Evolutionary conservation across 2,797 vertebrate species (phyloP).

Genomic region (Sciaenops ocellatus): DNA sequence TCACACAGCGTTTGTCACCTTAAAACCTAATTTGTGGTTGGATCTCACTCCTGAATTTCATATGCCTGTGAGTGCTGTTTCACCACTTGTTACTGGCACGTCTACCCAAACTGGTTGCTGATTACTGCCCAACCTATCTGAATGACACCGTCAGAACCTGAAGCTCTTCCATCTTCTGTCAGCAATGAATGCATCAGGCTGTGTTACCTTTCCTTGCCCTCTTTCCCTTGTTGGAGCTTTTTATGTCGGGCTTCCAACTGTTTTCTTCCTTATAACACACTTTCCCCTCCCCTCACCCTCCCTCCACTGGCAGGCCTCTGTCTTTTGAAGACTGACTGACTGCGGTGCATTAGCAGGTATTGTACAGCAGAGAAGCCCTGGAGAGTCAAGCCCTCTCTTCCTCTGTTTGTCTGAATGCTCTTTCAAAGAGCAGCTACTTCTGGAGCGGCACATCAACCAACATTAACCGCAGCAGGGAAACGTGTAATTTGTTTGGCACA

Average conservation of each 20-base stretch:
- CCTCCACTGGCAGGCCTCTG: slow-evolving; percentile 59
- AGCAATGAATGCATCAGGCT: slow-evolving; percentile 56
- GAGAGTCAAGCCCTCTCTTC: slow-evolving; percentile 67
- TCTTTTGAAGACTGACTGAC: slow-evolving; percentile 77
- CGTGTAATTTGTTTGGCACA: slow-evolving; percentile 42
- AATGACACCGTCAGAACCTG: slow-evolving; percentile 48
- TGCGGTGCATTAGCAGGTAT: slow-evolving; percentile 76
- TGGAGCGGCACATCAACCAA: slow-evolving; percentile 57
- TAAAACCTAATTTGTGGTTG: slow-evolving; percentile 52
- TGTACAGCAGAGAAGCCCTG: slow-evolving; percentile 52
- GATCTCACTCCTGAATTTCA: slow-evolving; percentile 48
- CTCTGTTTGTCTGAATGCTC: slow-evolving; percentile 68
- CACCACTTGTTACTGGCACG: slow-evolving; percentile 53
- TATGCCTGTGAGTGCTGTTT: slow-evolving; percentile 49
- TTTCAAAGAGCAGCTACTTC: slow-evolving; percentile 69
- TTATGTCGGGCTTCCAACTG: slow-evolving; percentile 57
- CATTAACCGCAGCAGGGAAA: slow-evolving; percentile 62
- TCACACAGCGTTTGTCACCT: slow-evolving; percentile 27
- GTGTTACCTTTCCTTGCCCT: slow-evolving; percentile 62
- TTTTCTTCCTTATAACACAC: slow-evolving; percentile 46
- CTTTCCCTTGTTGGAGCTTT: slow-evolving; percentile 55
- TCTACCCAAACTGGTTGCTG: slow-evolving; percentile 43
- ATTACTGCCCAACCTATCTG: slow-evolving; percentile 47
- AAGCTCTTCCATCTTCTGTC: slow-evolving; percentile 38
- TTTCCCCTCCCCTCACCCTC: slow-evolving; percentile 47